Conservation (phyloP, 2,113 vertebrate species). For the Neogale vison region DNA sequence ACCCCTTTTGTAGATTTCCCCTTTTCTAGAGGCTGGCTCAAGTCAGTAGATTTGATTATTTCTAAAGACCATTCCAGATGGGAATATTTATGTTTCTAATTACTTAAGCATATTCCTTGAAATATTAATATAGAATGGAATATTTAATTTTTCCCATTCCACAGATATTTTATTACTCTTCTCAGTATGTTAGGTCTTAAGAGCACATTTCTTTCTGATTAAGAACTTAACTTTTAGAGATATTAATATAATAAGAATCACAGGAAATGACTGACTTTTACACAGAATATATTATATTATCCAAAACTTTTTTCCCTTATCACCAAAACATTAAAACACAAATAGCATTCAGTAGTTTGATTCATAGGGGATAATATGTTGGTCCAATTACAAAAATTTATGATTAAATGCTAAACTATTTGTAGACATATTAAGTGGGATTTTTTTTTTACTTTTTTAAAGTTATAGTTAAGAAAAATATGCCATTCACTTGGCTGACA, state of each 20-base stretch:
- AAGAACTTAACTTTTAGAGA: not conserved
- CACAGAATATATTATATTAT: not conserved
- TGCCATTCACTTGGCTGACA: constrained; percentile 26
- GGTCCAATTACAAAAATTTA: constrained; percentile 19
- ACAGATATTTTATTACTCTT: not conserved
- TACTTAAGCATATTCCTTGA: not conserved
- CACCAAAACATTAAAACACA: not conserved
- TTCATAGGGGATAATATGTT: not conserved
- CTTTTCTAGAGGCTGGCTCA: not conserved
- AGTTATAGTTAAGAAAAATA: constrained; percentile 39
- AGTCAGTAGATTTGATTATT: not conserved
- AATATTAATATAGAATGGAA: not conserved
- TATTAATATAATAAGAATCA: constrained; percentile 36
- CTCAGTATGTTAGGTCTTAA: not conserved
- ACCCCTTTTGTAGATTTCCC: not conserved
- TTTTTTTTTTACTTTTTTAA: not conserved
- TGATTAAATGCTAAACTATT: not conserved
- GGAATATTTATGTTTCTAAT: not conserved
- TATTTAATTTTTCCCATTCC: not conserved
- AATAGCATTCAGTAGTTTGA: constrained; percentile 13
- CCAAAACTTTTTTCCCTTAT: not conserved
- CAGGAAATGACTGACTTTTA: not conserved
- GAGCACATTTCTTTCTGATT: not conserved
- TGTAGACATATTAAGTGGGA: not conserved
- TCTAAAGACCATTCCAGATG: not conserved